A percentile compares a stretch with the other conserved stretches of the same genome.
Evolutionary conservation across 2,888 invertebrate genomes (phyloP).

Genomic region (Agrochola macilenta): DNA sequence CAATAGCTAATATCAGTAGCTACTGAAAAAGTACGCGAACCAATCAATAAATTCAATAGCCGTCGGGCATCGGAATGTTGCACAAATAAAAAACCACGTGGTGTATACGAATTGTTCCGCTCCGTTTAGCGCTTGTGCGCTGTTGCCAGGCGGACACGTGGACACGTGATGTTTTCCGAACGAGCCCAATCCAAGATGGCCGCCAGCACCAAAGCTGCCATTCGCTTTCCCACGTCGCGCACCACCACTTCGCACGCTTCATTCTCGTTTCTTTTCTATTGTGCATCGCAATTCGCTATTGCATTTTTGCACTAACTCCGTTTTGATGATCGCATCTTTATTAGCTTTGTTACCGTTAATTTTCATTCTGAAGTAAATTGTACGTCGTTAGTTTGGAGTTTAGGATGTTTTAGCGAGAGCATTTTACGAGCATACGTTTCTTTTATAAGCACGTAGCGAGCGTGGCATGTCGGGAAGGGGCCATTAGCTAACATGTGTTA

Average conservation of each 20-base stretch:
- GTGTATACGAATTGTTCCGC: constrained; percentile 86
- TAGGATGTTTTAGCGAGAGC: constrained; percentile 36
- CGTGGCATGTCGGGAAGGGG: constrained; percentile 72
- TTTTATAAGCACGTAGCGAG: constrained; percentile 67
- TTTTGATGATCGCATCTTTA: constrained; percentile 68
- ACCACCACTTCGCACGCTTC: constrained; percentile 82
- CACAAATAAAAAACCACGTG: constrained; percentile 88
- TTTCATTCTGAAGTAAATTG: constrained; percentile 47
- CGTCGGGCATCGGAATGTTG: constrained; percentile 81
- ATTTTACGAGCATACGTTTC: constrained; percentile 50
- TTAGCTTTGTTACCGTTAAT: constrained; percentile 60
- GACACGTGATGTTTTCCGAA: constrained; percentile 87
- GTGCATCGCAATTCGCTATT: constrained; percentile 79
- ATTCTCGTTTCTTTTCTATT: constrained; percentile 85
- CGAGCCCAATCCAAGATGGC: constrained; percentile 87
- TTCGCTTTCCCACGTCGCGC: constrained; percentile 90
- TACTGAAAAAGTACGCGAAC: constrained; percentile 67
- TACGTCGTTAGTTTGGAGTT: constrained; percentile 47
- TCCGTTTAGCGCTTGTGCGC: constrained; percentile 85
- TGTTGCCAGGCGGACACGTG: constrained; percentile 88
- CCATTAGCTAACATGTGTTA: constrained; percentile 82
- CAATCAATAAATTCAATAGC: constrained; percentile 78
- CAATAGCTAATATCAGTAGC: too few species aligned
- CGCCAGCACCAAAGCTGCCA: constrained; percentile 79
- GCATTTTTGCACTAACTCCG: constrained; percentile 74